Percentiles rank a stretch among this genome's conserved stretches.
Conservation (phyloP, 2,888 invertebrate species). For the Syrphus vitripennis region DNA sequence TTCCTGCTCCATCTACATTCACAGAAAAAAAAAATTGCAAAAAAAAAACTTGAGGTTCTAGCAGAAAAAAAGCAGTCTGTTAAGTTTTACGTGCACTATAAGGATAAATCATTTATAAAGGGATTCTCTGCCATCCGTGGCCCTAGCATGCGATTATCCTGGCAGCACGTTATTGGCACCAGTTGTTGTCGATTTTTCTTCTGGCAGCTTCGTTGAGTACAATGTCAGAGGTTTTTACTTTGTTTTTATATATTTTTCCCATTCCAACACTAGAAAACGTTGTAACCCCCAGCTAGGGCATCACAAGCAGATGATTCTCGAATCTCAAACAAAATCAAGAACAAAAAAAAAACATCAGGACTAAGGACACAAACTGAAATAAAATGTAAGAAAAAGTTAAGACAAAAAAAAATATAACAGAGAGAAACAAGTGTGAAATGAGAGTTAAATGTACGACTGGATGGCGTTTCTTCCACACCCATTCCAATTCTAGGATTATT, state of each 20-base stretch:
- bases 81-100: constrained; percentile 64
- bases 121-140: constrained; percentile 22
- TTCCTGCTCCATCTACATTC: background rate
- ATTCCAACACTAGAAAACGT: constrained; percentile 19
- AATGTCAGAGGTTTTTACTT: constrained; percentile 53
- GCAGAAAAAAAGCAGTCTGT: constrained; percentile 42
- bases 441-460: constrained; percentile 52
- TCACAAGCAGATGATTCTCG: constrained; percentile 58
- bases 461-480: constrained; percentile 35
- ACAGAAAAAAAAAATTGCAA: background rate
- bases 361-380: constrained; percentile 20
- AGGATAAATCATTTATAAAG: constrained; percentile 68
- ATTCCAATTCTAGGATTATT: constrained; percentile 23
- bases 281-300: constrained; percentile 62
- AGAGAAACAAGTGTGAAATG: constrained; percentile 56
- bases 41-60: background rate
- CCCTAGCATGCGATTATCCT: constrained; percentile 52
- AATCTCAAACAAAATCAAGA: too few species aligned
- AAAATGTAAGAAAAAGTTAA: constrained; percentile 28
- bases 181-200: constrained; percentile 70
- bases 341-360: constrained; percentile 21
- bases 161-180: constrained; percentile 68
- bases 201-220: constrained; percentile 60
- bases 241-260: background rate
- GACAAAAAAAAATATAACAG: constrained; percentile 3